Conservation (phyloP, 2,888 invertebrate genomes). For the Argyresthia goedartella region DNA sequence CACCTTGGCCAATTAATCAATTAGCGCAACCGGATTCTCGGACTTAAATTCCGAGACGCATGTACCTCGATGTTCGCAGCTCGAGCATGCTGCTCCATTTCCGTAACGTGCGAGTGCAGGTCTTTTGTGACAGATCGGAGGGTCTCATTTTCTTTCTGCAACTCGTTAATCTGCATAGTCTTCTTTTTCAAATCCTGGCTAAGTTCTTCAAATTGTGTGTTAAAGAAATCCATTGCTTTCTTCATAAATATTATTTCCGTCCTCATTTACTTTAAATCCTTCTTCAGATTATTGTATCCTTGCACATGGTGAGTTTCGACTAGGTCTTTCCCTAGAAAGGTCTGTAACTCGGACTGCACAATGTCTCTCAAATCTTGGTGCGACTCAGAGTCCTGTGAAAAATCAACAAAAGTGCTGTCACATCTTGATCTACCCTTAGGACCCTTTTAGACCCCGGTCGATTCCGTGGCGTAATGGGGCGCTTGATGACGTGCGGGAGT, state of each 20-base stretch:
- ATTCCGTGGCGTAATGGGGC: too few relatives aligned
- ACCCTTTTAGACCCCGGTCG: too few relatives aligned
- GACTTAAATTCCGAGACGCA: conserved; percentile 10
- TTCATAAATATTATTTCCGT: background rate
- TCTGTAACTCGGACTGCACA: too few relatives aligned
- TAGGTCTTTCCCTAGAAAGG: too few relatives aligned
- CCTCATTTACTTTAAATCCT: background rate
- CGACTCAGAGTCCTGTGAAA: too few relatives aligned
- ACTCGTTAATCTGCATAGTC: background rate
- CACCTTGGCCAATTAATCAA: conserved; percentile 5
- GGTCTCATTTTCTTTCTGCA: background rate
- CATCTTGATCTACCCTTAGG: too few relatives aligned
- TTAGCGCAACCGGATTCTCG: conserved; percentile 8
- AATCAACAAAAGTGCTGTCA: too few relatives aligned
- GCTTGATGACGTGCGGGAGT: too few relatives aligned
- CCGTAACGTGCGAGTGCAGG: conserved; percentile 5
- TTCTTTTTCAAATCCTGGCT: background rate
- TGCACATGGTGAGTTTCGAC: too few relatives aligned
- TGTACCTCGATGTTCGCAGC: conserved; percentile 11
- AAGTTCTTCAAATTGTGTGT: background rate
- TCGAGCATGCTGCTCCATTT: conserved; percentile 10
- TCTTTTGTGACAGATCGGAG: background rate
- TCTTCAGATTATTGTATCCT: background rate
- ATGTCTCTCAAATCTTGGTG: too few relatives aligned
- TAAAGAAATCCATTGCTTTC: background rate